Evolutionary conservation across 2,113 vertebrate species (phyloP), one percentile per base, ranked within the genome.

Genomic region (Pica pica): DNA sequence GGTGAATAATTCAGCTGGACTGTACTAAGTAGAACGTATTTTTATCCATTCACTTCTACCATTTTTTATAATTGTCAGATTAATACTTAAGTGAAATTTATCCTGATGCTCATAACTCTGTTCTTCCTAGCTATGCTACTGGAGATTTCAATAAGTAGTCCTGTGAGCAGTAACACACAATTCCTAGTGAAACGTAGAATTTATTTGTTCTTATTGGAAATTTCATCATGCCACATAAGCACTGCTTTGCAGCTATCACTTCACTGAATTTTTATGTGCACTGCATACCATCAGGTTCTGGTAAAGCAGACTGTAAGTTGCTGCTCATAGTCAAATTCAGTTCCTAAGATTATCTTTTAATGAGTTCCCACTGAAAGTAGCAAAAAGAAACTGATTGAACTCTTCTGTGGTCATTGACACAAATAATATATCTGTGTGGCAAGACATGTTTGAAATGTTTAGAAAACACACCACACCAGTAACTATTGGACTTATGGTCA

Each of bases 1-100:
- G 96, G 89, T 83, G 95, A 97, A 96, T 97, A 95, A 89, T 97
- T 97, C 97, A 98, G 97, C 97, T 97, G 97, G 97, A 96, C 97
- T 98, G 97, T 98, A 96, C 94, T 93, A 95, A 95, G 89, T 94
- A 97, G 95, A 83, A 96, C 79, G 16, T 85, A 97, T 97, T 97
- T 98, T 93, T 97, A 96, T 96, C 95, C 90, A 93, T 96, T 96
- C 94, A 91, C 95, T 96, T 90, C 64, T 94, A 85, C 47, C 42
- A 63, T 97, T 97, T 97, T 98, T 96, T 95, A 76, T 46, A 89
- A 91, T 53, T 80, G 75, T 95, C 93, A 95, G 93, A 96, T 95
- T 95, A 95, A 91, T 95, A 92, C 81, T 89, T 90, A 85, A 64
- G 56, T 93, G 76, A 92, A 83, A 88, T 42, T 93, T 89, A 95